These are phyloP conservation scores for Opisthocomus hoazin DNA, from an alignment of 2,113 vertebrate genomes.

Conservation along the genomic window DNA sequence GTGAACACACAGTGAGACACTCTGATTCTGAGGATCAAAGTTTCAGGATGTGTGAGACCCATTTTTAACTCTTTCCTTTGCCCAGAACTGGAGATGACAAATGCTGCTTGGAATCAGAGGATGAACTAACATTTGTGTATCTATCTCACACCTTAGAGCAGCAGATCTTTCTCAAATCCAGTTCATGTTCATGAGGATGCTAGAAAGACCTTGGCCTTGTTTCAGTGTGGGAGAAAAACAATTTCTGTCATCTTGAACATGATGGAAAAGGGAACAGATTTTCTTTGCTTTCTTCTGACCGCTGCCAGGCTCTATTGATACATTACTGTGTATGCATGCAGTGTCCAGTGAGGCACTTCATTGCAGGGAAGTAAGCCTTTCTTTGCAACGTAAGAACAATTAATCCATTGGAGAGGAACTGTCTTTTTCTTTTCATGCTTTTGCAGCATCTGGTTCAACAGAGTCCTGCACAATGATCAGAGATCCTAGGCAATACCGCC, in stretches of 20 bases:
- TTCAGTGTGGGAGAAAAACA: background rate
- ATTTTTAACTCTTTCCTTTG: background rate
- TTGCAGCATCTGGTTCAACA: background rate
- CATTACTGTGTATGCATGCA: background rate
- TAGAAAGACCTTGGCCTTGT: background rate
- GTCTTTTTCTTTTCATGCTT: background rate
- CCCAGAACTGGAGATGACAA: background rate
- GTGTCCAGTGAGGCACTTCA: background rate
- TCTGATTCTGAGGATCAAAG: background rate
- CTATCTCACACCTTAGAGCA: background rate
- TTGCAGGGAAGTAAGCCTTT: background rate
- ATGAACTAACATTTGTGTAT: background rate
- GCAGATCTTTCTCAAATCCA: background rate
- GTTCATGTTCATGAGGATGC: background rate
- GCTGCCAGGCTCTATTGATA: background rate
- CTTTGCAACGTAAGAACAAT: background rate
- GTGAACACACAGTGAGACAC: background rate
- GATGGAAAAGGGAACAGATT: background rate
- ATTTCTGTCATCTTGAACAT: background rate
- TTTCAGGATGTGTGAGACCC: background rate
- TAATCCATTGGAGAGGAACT: background rate
- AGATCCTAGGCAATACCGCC: background rate
- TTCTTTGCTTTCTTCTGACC: background rate
- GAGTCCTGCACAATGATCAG: background rate
- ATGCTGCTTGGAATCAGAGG: background rate